Base-by-base conservation (phyloP, 2,113 vertebrate species). In the Craseonycteris thonglongyai region DNA sequence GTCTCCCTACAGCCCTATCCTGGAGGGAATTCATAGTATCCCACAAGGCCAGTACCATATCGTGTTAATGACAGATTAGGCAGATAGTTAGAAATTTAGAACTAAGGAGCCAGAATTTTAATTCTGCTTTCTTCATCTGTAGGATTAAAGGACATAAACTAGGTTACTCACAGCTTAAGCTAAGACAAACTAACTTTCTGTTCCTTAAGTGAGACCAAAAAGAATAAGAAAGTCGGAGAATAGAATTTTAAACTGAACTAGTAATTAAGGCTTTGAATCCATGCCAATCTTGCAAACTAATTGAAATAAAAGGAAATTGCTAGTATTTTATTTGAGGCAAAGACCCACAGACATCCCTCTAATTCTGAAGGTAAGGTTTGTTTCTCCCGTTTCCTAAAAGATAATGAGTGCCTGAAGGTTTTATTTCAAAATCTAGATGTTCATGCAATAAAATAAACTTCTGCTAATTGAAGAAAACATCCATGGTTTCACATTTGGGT, bases 341-440 rank as follows among this genome's bases (percentile, higher is more conserved):
- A 93, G 74, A 66, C 49, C 28, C 42, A 56, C 18, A 68, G 47
- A 45, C 14, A 54, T 72, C 33, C 22, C 47, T 74, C 54, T 19
- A 40, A 69, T 21, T 69, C 45, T 84, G 35, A 87, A 88, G 24
- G 8, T 35, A 38, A 84, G 13, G 69, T 56, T 90, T 88, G 42
- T 92, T 87, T 94, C 13, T 75, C 59, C 24, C 84, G 4, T 65
- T 90, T 90, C 16, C n/a, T 88, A 86, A 56, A 88, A 96, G 76
- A 78, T 49, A 92, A 45, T 45, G 14, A 65, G 14, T 80, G 74
- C 84, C 30, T 63, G 15, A 86, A 80, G 28, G 7, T 83, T 94
- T 80, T 90, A 54, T 95, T 96, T 94, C 24, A 90, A 93, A 95
- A 76, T 42, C 3, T 58, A 81, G 66, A 38, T 72, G 45, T 30